phyloP scores from a whole-genome alignment of 2,113 vertebrate species.

The Solenodon paradoxus region DNA sequence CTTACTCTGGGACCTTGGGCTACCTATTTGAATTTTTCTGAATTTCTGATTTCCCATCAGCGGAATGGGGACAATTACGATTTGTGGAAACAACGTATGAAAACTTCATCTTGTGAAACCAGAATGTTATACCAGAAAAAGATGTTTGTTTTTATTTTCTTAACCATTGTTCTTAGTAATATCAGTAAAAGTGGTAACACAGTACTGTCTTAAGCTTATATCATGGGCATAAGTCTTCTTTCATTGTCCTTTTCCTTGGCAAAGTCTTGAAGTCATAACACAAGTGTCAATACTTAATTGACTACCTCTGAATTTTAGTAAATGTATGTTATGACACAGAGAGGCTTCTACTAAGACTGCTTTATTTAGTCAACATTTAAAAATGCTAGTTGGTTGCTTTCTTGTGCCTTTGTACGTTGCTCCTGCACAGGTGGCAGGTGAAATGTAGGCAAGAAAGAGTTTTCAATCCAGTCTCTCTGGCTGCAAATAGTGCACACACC shows the following conservation, averaged over 20 bases:
- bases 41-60: background rate
- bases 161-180: background rate
- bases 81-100: background rate
- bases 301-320: background rate
- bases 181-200: background rate
- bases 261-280: background rate
- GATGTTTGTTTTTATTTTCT: accelerated
- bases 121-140: background rate
- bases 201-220: background rate
- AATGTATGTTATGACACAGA: background rate
- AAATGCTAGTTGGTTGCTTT: background rate
- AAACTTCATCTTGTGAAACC: background rate
- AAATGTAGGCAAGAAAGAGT: background rate
- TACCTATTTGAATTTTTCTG: background rate
- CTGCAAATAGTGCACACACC: too few relatives aligned
- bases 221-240: background rate
- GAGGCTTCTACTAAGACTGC: background rate
- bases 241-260: background rate
- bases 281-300: background rate
- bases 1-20: background rate
- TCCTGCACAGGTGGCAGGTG: background rate
- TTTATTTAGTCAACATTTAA: background rate
- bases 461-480: too few relatives aligned
- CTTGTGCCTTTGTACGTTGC: background rate
- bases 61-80: background rate